These are phyloP conservation scores for Acheta domesticus DNA, from an alignment of 2,888 invertebrate species.

Conservation along the genomic window DNA sequence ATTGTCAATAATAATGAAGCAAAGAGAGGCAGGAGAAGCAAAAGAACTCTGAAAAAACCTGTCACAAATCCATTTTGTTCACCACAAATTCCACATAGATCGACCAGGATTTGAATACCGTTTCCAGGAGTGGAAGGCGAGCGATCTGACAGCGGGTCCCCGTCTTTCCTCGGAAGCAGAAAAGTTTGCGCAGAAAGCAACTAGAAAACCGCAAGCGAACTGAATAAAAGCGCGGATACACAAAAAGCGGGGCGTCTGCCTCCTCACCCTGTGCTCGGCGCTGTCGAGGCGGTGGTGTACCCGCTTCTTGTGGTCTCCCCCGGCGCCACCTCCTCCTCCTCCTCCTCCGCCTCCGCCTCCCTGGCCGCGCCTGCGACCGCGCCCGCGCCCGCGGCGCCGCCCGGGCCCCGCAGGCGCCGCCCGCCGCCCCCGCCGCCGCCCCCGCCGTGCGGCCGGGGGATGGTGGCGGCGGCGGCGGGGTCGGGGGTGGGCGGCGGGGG, in stretches of 20 bases:
- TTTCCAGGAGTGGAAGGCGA: no score
- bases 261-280: not conserved
- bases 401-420: conserved; percentile 27
- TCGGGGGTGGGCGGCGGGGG: not conserved
- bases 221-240: no score
- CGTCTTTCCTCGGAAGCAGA: no score
- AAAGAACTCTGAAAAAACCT: no score
- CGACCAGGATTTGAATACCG: no score
- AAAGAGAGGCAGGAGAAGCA: no score
- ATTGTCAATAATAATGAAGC: no score
- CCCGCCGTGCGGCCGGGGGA: not conserved
- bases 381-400: not conserved
- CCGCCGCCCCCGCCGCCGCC: not conserved
- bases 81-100: no score
- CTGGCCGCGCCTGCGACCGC: not conserved
- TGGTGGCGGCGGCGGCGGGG: conserved; percentile 23
- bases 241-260: not conserved
- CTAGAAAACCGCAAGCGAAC: no score
- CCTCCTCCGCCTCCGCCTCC: not conserved
- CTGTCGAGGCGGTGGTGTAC: conserved; percentile 18
- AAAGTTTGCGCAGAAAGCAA: no score
- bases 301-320: conserved; percentile 31
- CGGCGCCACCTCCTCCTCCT: not conserved
- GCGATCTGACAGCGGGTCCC: no score
- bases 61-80: no score